Evolutionary conservation across 2,888 invertebrate species (phyloP).

Genomic region (Stramonita haemastoma): DNA sequence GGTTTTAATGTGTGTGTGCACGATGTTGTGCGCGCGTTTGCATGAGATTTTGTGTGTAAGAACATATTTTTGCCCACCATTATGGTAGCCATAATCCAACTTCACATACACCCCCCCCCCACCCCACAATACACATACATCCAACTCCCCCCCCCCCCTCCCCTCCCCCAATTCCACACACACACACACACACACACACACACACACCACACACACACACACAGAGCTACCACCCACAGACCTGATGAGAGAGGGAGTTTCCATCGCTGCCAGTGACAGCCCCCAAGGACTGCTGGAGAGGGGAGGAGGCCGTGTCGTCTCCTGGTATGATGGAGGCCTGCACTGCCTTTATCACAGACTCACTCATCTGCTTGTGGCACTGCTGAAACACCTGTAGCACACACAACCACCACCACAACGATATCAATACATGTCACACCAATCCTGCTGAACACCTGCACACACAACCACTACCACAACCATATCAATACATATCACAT

Average conservation of each 20-base stretch:
- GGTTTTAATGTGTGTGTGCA: too few relatives aligned
- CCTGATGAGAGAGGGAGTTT: slow-evolving; percentile 71
- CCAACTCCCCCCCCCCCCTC: too few relatives aligned
- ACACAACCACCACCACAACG: neutral
- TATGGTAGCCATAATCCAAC: neutral
- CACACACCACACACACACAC: neutral
- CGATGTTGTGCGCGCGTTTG: too few relatives aligned
- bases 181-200: neutral
- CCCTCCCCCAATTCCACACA: too few relatives aligned
- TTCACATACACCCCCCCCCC: neutral
- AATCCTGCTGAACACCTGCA: slow-evolving; percentile 63
- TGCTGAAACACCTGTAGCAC: slow-evolving; percentile 66
- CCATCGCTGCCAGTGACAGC: slow-evolving; percentile 71
- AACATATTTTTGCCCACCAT: neutral
- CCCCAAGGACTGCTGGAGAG: slow-evolving; percentile 69
- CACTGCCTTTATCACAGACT: slow-evolving; percentile 71
- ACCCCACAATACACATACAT: too few relatives aligned
- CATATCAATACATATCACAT: neutral
- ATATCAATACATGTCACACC: neutral
- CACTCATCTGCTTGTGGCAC: slow-evolving; percentile 68
- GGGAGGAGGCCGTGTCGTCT: slow-evolving; percentile 57
- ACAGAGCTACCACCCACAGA: slow-evolving; percentile 39
- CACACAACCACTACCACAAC: slow-evolving; percentile 4
- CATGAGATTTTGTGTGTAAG: too few relatives aligned
- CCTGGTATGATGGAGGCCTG: slow-evolving; percentile 68